Conservation (phyloP, 2,888 invertebrate genomes). For the Archips crataeganus region DNA sequence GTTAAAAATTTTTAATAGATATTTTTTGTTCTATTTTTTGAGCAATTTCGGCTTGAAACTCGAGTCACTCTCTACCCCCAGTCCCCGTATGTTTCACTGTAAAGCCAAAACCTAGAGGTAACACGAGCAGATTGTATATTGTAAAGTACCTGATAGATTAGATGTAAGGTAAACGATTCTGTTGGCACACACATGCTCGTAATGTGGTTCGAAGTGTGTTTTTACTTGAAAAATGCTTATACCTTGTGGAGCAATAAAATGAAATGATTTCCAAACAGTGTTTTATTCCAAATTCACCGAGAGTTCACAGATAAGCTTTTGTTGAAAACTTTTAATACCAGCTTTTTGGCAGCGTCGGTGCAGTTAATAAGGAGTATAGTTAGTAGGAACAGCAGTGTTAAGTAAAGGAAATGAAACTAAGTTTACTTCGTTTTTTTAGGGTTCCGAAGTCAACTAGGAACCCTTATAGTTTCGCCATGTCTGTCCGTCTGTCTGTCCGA, state of each 20-base stretch:
- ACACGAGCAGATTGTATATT: conserved; percentile 62
- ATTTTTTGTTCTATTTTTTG: neutral
- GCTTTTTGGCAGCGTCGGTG: no score
- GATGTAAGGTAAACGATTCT: conserved; percentile 64
- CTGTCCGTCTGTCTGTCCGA: no score
- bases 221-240: conserved; percentile 71
- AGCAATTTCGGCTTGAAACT: neutral
- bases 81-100: conserved; percentile 2
- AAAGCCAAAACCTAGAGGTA: conserved; percentile 43
- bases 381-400: no score
- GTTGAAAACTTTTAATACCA: no score
- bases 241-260: conserved; percentile 78
- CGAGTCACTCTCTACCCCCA: neutral
- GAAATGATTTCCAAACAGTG: conserved; percentile 70
- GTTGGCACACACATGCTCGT: conserved; percentile 72
- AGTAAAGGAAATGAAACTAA: no score
- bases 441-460: no score
- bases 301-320: no score
- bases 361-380: no score
- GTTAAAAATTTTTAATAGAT: no score
- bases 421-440: no score
- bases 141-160: conserved; percentile 77
- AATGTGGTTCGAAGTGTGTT: conserved; percentile 67
- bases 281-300: conserved; percentile 55
- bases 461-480: no score